Conservation (phyloP, 2,797 vertebrate genomes). For the Pteronotus mesoamericanus region DNA sequence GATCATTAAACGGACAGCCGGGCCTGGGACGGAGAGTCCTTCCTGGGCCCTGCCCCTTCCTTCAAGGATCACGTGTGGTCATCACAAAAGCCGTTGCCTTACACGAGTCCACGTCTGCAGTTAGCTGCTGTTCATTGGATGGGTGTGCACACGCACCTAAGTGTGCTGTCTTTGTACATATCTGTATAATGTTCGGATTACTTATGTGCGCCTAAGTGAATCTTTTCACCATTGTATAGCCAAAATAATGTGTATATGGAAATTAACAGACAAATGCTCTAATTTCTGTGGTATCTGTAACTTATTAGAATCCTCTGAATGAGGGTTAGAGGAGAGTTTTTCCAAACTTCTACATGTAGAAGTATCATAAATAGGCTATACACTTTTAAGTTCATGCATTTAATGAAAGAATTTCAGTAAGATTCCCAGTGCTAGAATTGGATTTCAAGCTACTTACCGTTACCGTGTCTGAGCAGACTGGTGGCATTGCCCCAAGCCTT, state of each 20-base stretch:
- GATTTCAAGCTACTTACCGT: neutral
- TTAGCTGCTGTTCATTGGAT: neutral
- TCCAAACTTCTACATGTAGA: constrained; percentile 45
- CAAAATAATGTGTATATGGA: constrained; percentile 45
- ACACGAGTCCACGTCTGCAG: neutral
- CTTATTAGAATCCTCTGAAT: constrained; percentile 58
- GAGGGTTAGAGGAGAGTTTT: constrained; percentile 23
- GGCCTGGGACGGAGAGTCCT: neutral
- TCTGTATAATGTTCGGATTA: neutral
- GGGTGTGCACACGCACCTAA: neutral
- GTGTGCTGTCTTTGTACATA: constrained; percentile 31
- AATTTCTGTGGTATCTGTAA: constrained; percentile 26
- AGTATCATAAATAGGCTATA: neutral
- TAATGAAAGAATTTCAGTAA: neutral
- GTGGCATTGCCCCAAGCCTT: neutral
- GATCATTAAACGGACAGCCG: neutral
- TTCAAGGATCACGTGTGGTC: accelerated
- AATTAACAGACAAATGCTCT: neutral
- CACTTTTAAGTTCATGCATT: neutral
- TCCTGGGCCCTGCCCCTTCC: neutral
- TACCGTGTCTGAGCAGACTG: neutral
- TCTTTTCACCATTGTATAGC: constrained; percentile 34
- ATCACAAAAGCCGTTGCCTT: constrained; percentile 30
- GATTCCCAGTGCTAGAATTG: neutral
- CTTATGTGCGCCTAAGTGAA: neutral